Percentiles rank a stretch among this genome's conserved stretches.
Conservation (phyloP, 2,113 vertebrate species). For the Tragelaphus scriptus region DNA sequence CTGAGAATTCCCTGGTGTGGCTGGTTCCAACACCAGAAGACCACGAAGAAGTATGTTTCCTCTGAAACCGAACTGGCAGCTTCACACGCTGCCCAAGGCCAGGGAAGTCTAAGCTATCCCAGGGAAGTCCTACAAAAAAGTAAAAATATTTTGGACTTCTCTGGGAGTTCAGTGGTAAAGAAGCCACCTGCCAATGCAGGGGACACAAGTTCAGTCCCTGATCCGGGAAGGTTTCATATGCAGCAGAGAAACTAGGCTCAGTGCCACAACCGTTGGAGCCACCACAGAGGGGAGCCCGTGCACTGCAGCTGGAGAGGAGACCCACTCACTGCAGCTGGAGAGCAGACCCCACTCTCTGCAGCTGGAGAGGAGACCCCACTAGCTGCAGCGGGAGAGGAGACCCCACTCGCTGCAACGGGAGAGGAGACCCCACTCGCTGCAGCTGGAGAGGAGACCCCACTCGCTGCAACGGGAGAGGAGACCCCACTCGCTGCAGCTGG, state of each 20-base stretch:
- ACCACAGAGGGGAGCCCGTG: rapidly evolving
- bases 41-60: neutral
- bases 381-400: no score
- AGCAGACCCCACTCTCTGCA: neutral
- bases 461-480: rapidly evolving
- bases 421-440: rapidly evolving
- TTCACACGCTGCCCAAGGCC: neutral
- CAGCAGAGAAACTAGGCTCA: neutral
- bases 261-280: rapidly evolving
- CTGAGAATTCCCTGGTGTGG: neutral
- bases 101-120: neutral
- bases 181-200: neutral
- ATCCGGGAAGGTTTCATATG: neutral
- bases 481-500: no score
- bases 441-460: no score
- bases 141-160: neutral
- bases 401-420: no score
- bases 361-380: neutral
- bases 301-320: rapidly evolving
- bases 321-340: no score
- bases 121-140: neutral
- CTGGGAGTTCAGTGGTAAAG: neutral
- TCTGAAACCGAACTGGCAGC: neutral
- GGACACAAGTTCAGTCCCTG: neutral
- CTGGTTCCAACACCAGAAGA: neutral